Evolutionary conservation across 2,797 vertebrate genomes (phyloP).

Genomic region (Clarias pachynema): DNA sequence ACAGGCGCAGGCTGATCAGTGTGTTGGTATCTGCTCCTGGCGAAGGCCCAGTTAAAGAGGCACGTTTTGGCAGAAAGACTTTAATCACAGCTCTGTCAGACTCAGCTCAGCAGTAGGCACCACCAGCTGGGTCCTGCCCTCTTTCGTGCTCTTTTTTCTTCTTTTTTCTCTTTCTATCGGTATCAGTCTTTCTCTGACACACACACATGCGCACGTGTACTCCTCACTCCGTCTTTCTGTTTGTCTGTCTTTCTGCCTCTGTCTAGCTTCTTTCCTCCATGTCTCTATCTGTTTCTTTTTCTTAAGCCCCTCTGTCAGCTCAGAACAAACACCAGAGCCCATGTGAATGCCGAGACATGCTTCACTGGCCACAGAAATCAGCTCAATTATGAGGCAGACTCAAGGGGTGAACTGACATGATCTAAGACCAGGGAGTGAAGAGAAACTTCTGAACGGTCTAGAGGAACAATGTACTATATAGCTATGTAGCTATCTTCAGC

Average conservation of each 20-base stretch:
- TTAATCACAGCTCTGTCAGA: constrained; percentile 55
- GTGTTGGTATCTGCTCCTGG: constrained; percentile 32
- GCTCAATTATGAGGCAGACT: constrained; percentile 43
- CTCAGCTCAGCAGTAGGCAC: constrained; percentile 43
- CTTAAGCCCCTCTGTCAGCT: constrained; percentile 28
- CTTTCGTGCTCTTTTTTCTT: constrained; percentile 5
- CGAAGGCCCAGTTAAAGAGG: constrained; percentile 23
- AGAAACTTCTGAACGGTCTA: constrained; percentile 38
- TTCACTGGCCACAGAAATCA: constrained; percentile 34
- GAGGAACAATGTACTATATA: constrained; percentile 29
- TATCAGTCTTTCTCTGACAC: neutral
- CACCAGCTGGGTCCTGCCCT: constrained; percentile 51
- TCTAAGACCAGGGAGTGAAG: constrained; percentile 22
- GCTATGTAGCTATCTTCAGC: constrained; percentile 4
- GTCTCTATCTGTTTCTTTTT: neutral
- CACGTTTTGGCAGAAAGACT: constrained; percentile 36
- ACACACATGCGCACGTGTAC: neutral
- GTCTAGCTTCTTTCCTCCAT: neutral
- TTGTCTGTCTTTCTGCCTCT: constrained; percentile 18
- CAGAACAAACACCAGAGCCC: constrained; percentile 37
- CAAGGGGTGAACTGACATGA: constrained; percentile 25
- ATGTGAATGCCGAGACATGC: constrained; percentile 16
- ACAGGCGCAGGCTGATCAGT: neutral
- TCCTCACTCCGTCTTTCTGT: neutral
- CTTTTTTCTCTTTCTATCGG: neutral